Base-by-base conservation (phyloP, 2,113 vertebrate species). In the Catharus minimus region DNA sequence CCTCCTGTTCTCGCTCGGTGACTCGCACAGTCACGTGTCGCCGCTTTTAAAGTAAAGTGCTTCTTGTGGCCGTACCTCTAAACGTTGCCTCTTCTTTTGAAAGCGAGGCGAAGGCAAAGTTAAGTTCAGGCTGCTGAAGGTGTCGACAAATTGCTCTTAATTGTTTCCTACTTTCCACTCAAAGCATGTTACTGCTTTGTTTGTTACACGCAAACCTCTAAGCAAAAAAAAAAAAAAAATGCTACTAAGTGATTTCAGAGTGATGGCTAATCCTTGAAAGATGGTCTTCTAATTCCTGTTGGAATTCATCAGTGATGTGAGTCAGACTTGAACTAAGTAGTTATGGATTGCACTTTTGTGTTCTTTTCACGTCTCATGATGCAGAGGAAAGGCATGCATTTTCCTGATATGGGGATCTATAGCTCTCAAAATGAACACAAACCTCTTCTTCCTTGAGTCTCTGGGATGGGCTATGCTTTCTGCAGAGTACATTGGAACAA, bases 151-250 rank as follows among this genome's bases (percentile, higher is more conserved):
- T 26, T 82, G 6, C 24, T 69, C 1, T 17, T 30, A 57, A 5
- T 14, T 30, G 3, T 18, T 13, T 23, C 7, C 5, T 0, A 0
- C 6, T 61, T 55, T 27, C 5, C 1, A 1, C 10, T 66, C 13
- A 15, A 58, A 65, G 19, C 2, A 1, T 3, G 2, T 15, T 1
- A 5, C 30, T 52, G 5, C 36, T 43, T 49, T 47, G 32, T 44
- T 75, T 28, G 7, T 55, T 56, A 22, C 15, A 32, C 4, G 21
- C 38, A 17, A n/a, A 13, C 1, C 24, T 61, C 8, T 33, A n/a
- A 58, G 23, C 7, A 50, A 64, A 39, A 60, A 32, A 38, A 17
- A 27, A 27, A n/a, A 17, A 11, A 6, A 28, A 15, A 10, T 1
- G 6, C 7, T 38, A 0, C 8, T 52, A 28, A 60, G 14, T 23